These are phyloP conservation scores for Gyrodactylus bullatarudis DNA, from an alignment of 1,140 invertebrate species.

Conservation along the genomic window DNA sequence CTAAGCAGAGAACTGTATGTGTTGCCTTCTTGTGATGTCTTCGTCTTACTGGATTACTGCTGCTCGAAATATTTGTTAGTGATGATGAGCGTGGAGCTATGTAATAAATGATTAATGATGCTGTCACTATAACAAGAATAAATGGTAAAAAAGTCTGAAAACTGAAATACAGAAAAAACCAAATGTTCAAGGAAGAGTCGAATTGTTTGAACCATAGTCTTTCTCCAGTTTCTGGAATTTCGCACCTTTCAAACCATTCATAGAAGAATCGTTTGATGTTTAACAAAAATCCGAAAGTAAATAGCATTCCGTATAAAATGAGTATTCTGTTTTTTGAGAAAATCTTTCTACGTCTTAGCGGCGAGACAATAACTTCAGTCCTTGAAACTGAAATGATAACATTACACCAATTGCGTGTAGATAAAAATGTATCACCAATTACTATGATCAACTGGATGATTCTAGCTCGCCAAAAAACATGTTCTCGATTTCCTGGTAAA, in stretches of 20 bases:
- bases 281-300: neutral
- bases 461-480: neutral
- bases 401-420: slow-evolving; percentile 4
- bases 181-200: neutral
- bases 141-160: slow-evolving; percentile 4
- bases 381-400: slow-evolving; percentile 1
- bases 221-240: neutral
- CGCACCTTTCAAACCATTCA: neutral
- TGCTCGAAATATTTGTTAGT: neutral
- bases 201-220: neutral
- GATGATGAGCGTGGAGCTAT: neutral
- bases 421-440: neutral
- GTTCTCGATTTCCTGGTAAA: neutral
- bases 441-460: neutral
- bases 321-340: neutral
- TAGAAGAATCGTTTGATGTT: neutral
- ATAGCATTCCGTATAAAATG: neutral
- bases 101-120: neutral
- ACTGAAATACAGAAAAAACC: neutral
- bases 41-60: neutral
- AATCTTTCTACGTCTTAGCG: neutral
- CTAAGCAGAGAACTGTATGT: neutral
- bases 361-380: neutral
- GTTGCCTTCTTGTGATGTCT: neutral
- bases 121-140: neutral